Evolutionary conservation across 2,888 invertebrate species (phyloP), one percentile per base, ranked within the genome.

Genomic region (Penaeus monodon): DNA sequence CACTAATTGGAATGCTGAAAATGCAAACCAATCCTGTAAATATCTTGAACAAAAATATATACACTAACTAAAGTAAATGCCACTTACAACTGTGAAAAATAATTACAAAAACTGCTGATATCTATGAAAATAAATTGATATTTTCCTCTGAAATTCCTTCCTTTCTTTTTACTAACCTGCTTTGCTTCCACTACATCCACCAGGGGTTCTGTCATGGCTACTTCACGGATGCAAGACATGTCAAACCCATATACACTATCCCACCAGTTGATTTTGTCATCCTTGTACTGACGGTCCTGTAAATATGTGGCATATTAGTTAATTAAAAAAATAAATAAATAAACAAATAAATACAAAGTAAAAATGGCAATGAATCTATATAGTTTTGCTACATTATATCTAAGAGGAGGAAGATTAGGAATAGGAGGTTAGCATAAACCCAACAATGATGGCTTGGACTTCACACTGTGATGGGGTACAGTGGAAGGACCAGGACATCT

Each of bases 201-300:
- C 2, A 99, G 94, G 0, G 99, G 99, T 93, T 99, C 99, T 66
- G 97, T 97, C 91, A 99, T 98, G 29, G 99, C 99, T 89, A 99
- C 98, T 93, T 98, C 97, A 84, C 99, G 94, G 92, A 99, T 99
- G 91, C 97, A 97, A 91, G 97, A 98, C 99, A 99, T 99, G 93
- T 99, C 97, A 92, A 99, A 99, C 81, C 99, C 99, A 92, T 99
- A 99, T 2, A 99, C 99, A 93, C 98, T 98, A 92, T 99, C 98
- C 99, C 99, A 99, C 99, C 99, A 99, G 93, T 99, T 99, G 91
- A 99, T 99, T 93, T 99, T 99, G 93, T 99, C 99, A 92, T 99
- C 99, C 93, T 99, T 99, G 93, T 99, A 99, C 93, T 99, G 99
- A 33, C 99, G 95, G 93, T 99, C 99, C 93, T 97, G 84, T 97